Evolutionary conservation across 2,797 vertebrate genomes (phyloP), one percentile per base, ranked within the genome.

Genomic region (Pseudochromis fuscus): DNA sequence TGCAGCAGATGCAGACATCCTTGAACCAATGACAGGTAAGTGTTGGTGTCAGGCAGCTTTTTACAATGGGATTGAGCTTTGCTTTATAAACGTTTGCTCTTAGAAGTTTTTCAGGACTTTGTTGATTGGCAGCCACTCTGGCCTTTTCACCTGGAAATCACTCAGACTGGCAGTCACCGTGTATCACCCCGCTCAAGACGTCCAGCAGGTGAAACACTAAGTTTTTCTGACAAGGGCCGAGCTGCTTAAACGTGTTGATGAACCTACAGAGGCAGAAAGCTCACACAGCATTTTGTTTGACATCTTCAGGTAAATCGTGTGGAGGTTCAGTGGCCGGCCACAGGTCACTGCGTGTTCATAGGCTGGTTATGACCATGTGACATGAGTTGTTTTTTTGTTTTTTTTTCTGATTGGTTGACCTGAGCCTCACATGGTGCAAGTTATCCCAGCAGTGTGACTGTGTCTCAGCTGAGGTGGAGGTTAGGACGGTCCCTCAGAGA

Each of bases 401-500:
- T 83, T 72, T 58, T 67, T 69, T 83, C 67, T 79, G 75, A 71
- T 72, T 80, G 78, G 79, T 2, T 57, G 72, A 81, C 81, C 76
- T 85, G 85, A 83, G 83, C 79, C 72, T 89, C 84, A 79, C 65
- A 83, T 77, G 68, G 33, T 67, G 75, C 66, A 3, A 53, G 46
- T 51, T 71, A 64, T 81, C 78, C 72, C 62, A 83, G 79, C 67
- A 86, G 30, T 53, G 59, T 76, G 63, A 82, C 35, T 2, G 16
- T n/a, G 65, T 72, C 72, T 46, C 79, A 48, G 72, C 82, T 62
- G 48, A 88, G 81, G 82, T 88, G 68, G 75, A 93, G 86, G 67
- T 84, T 16, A 44, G 84, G 52, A 51, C 57, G 51, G 59, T 75
- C 77, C 83, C 77, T 71, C 71, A 60, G 68, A 58, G 84, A 65